phyloP scores from a whole-genome alignment of 2,113 vertebrate genomes.

The Alaudala cheleensis region DNA sequence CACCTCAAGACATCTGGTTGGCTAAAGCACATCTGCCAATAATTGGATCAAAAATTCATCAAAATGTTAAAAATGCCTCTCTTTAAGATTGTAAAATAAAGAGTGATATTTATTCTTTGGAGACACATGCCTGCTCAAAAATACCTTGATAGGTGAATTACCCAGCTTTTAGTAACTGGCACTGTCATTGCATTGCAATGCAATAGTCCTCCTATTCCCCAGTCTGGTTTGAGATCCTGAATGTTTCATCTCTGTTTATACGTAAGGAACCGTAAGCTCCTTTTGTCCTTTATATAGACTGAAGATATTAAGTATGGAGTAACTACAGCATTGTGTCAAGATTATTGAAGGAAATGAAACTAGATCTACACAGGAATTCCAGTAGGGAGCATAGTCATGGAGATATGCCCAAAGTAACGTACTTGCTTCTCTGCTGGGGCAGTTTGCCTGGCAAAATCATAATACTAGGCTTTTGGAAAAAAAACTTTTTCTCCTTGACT shows the following conservation, averaged over 20 bases:
- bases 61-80: not conserved
- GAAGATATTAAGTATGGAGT: not conserved
- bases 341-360: not conserved
- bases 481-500: not conserved
- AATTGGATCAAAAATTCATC: slow-evolving; percentile 7
- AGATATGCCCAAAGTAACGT: not conserved
- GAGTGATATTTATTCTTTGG: not conserved
- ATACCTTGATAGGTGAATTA: not conserved
- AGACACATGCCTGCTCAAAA: not conserved
- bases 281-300: not conserved
- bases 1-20: slow-evolving; percentile 20
- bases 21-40: slow-evolving; percentile 45
- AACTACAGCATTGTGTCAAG: not conserved
- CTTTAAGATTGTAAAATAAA: not conserved
- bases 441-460: not conserved
- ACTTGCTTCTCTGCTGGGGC: not conserved
- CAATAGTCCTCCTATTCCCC: not conserved
- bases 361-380: not conserved
- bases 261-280: not conserved
- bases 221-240: not conserved
- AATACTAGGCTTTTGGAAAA: not conserved
- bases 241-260: not conserved
- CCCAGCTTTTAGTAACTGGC: not conserved
- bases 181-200: not conserved
- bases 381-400: not conserved